Evolutionary conservation across 2,888 invertebrate species (phyloP), one percentile per base, ranked within the genome.

Genomic region (Sceliomorpha sp.): DNA sequence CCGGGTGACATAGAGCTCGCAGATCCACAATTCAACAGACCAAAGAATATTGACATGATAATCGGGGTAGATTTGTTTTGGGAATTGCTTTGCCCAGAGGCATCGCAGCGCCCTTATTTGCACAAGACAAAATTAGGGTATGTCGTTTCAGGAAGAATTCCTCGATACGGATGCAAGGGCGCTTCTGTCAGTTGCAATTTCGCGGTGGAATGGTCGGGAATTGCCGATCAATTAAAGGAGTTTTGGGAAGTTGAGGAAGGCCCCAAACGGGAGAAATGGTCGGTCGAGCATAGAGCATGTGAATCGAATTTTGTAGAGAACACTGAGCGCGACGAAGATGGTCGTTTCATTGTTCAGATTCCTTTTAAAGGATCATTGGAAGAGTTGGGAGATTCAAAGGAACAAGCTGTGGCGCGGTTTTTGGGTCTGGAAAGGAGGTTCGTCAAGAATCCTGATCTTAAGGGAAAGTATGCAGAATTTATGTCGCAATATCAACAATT

Each of bases 71-170:
- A 62, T 1, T 8, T 53, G 3, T 62, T 62, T 34, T 62, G 62
- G 53, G 40, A 53, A 1, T 27, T 62, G 15, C 17, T 60, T 1
- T 27, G 50, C 15, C 20, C 12, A 1, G 50, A 60, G 3, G 7
- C 36, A 8, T 7, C 36, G 10, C 12, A 17, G 3, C 27, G 15
- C 15, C 44, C 50, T 1, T 60, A 60, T 13, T 10, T 60, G 2
- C 60, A 51, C 8, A 37, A 51, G 14, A 60, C 60, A 12, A 51
- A 60, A 36, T 29, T 60, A 1, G 44, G 51, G 0, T 60, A 60
- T 29, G 44, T 60, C 2, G 37, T 60, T 8, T 60, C 51, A 9
- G 60, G 60, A 4, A 24, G 37, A 15, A 32, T 60, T 9, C 45
- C 44, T 8, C 24, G 26, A 20, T n/a, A 10, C 1, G 32, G 34